These are phyloP conservation scores for Gibbula magus DNA, from an alignment of 2,888 invertebrate species.

Conservation along the genomic window DNA sequence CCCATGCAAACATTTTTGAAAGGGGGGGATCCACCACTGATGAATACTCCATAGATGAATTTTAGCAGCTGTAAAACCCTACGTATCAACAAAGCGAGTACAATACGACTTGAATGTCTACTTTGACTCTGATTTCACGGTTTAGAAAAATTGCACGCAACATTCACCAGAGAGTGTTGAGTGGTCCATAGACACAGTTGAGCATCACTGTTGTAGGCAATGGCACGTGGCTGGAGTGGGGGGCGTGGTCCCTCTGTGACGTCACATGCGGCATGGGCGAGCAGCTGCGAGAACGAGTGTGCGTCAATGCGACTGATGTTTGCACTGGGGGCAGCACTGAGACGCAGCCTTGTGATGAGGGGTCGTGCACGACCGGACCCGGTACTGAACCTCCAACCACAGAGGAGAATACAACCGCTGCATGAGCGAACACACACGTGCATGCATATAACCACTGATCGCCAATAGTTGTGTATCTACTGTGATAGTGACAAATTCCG, in stretches of 20 bases:
- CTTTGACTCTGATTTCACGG: no score
- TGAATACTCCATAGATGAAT: no score
- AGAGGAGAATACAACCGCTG: background rate
- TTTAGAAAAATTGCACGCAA: no score
- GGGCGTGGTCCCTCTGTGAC: slow-evolving; percentile 54
- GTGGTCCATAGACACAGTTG: background rate
- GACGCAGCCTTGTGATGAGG: slow-evolving; percentile 9
- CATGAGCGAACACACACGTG: background rate
- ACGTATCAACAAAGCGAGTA: no score
- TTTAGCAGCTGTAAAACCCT: no score
- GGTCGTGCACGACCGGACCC: slow-evolving; percentile 21
- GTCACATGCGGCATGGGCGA: slow-evolving; percentile 62
- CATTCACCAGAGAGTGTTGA: no score
- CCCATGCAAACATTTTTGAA: no score
- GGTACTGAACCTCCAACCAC: background rate
- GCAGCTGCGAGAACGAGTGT: slow-evolving; percentile 20
- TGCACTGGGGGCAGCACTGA: slow-evolving; percentile 22
- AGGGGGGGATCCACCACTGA: no score
- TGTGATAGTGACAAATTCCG: no score
- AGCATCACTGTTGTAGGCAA: slow-evolving; percentile 38
- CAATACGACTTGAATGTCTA: no score
- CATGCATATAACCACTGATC: background rate
- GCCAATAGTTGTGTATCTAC: background rate
- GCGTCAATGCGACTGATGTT: slow-evolving; percentile 22
- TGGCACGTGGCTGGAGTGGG: slow-evolving; percentile 58